These are phyloP conservation scores for Spinus olivaceus DNA, from an alignment of 2,797 vertebrate species.

Conservation along the genomic window DNA sequence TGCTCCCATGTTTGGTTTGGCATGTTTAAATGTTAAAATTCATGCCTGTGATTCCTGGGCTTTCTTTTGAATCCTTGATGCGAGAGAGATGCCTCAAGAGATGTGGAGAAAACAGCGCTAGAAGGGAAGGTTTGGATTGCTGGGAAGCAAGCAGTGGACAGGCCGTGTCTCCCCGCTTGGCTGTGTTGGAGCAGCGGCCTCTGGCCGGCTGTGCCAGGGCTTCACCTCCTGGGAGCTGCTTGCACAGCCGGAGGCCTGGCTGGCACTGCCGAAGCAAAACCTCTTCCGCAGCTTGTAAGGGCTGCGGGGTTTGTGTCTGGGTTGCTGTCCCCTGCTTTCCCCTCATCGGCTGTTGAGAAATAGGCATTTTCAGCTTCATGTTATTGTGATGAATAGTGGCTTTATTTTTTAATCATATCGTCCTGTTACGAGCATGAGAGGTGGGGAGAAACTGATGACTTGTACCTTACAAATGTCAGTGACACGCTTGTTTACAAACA, in stretches of 20 bases:
- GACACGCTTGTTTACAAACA: background rate
- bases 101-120: background rate
- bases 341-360: background rate
- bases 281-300: background rate
- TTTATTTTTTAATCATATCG: background rate
- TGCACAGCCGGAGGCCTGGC: fast-evolving
- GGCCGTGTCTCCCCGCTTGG: fast-evolving
- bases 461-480: background rate
- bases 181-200: background rate
- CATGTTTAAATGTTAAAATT: background rate
- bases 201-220: background rate
- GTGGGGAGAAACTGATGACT: background rate
- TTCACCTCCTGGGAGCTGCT: background rate
- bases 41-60: background rate
- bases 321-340: background rate
- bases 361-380: background rate
- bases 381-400: background rate
- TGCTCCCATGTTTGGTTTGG: background rate
- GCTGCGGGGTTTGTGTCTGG: fast-evolving
- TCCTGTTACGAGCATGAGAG: background rate
- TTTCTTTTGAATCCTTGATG: background rate
- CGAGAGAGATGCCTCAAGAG: background rate
- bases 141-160: background rate
- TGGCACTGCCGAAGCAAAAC: background rate
- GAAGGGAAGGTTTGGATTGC: background rate